phyloP scores from a whole-genome alignment of 2,888 invertebrate species.

The Brachyptera risi region DNA sequence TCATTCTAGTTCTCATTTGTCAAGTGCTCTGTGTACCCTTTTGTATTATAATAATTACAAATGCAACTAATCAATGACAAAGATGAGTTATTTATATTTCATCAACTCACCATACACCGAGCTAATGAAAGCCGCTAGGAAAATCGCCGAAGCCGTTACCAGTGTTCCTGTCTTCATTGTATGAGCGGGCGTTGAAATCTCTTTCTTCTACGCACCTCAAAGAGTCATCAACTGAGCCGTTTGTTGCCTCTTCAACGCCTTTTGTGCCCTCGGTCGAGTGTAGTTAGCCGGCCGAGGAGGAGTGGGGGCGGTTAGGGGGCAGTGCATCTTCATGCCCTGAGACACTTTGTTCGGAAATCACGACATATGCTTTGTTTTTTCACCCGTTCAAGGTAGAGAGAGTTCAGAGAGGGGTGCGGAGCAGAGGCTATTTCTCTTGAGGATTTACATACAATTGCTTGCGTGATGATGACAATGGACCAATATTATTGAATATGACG shows the following conservation, averaged over 20 bases:
- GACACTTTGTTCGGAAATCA: background rate
- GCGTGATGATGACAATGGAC: background rate
- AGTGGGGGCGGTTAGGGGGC: slow-evolving; percentile 4
- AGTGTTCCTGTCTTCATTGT: slow-evolving; percentile 7
- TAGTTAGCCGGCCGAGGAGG: background rate
- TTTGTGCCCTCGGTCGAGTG: slow-evolving; percentile 23
- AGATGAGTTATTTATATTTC: no score
- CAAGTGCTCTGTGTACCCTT: no score
- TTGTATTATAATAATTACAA: no score
- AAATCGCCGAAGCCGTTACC: background rate
- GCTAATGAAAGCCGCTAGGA: background rate
- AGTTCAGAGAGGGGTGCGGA: no score
- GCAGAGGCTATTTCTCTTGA: no score
- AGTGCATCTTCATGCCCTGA: background rate
- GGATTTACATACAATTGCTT: background rate
- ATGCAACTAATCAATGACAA: no score
- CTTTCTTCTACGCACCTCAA: background rate
- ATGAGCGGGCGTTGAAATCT: background rate
- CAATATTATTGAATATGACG: background rate
- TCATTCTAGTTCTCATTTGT: no score
- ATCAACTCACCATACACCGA: background rate
- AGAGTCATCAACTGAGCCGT: background rate
- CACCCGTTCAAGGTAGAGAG: no score
- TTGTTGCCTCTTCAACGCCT: slow-evolving; percentile 16
- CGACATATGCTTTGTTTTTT: background rate